Conservation (phyloP, 1,140 invertebrate genomes). For the Physella acuta region DNA sequence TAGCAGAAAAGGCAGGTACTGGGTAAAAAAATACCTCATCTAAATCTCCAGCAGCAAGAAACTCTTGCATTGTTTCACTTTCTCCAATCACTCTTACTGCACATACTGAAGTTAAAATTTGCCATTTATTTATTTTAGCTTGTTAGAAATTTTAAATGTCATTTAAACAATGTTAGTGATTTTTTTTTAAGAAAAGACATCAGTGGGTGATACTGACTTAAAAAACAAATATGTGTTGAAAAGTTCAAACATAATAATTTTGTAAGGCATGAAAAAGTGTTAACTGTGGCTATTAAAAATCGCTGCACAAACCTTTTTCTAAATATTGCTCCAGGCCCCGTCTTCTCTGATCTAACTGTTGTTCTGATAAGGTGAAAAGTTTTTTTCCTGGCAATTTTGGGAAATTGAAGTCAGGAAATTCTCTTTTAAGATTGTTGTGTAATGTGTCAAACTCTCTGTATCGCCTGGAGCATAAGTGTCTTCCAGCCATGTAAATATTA, state of each 20-base stretch:
- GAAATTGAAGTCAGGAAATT: slow-evolving; percentile 96
- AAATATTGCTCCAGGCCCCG: slow-evolving; percentile 95
- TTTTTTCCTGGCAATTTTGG: slow-evolving; percentile 98
- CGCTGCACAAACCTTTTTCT: slow-evolving; percentile 78
- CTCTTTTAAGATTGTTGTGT: slow-evolving; percentile 87
- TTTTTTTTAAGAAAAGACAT: no score
- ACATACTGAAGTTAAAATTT: slow-evolving; percentile 82
- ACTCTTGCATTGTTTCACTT: slow-evolving; percentile 95
- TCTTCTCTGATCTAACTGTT: slow-evolving; percentile 90
- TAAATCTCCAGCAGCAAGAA: slow-evolving; percentile 89
- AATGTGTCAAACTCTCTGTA: slow-evolving; percentile 94
- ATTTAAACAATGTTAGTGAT: no score
- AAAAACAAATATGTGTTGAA: no score
- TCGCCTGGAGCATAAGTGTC: slow-evolving; percentile 91
- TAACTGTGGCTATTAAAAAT: background rate
- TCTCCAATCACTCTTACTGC: slow-evolving; percentile 97
- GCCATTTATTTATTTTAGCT: no score
- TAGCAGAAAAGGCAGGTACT: no score
- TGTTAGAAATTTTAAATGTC: no score
- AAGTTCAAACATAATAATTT: no score
- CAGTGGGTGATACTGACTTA: no score
- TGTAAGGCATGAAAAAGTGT: background rate
- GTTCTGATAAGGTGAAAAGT: slow-evolving; percentile 94
- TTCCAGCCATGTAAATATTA: slow-evolving; percentile 98
- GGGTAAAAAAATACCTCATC: slow-evolving; percentile 68